Percentiles rank a stretch among this genome's conserved stretches.
These are phyloP conservation scores for Porites cylindrica DNA, from an alignment of 92 coral and sea anemone genomes.

Conservation along the genomic window DNA sequence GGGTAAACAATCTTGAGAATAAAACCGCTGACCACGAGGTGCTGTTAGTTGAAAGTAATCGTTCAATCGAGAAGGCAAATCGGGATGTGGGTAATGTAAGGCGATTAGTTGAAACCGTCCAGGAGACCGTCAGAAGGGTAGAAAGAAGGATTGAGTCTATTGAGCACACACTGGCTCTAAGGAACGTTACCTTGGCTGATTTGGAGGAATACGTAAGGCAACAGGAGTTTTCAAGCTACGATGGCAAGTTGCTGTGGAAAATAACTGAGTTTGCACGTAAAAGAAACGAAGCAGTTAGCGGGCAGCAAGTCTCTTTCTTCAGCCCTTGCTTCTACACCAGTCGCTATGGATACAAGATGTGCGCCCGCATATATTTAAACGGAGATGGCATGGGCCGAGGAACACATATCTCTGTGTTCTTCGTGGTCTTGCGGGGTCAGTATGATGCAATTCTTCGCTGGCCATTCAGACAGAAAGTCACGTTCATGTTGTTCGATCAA, in stretches of 20 bases:
- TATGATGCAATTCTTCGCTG: slow-evolving; percentile 80
- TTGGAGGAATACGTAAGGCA: slow-evolving; percentile 40
- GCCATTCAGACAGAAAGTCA: slow-evolving; percentile 87
- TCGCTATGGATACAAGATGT: slow-evolving; percentile 77
- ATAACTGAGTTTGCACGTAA: slow-evolving; percentile 48
- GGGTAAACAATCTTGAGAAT: slow-evolving; percentile 26
- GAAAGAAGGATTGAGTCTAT: slow-evolving; percentile 56
- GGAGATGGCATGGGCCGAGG: slow-evolving; percentile 78
- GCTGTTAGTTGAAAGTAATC: slow-evolving; percentile 39
- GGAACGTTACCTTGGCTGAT: slow-evolving; percentile 60
- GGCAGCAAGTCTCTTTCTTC: slow-evolving; percentile 59
- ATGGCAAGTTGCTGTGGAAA: slow-evolving; percentile 61
- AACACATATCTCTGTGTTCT: slow-evolving; percentile 55
- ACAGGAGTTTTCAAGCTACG: slow-evolving; percentile 58
- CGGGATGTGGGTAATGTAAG: slow-evolving; percentile 28
- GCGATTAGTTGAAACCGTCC: slow-evolving; percentile 33
- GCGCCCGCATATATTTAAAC: slow-evolving; percentile 68
- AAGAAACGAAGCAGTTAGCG: slow-evolving; percentile 53
- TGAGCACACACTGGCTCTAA: slow-evolving; percentile 44
- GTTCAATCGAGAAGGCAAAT: slow-evolving; percentile 26
- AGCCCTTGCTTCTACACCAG: slow-evolving; percentile 68
- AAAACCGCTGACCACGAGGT: slow-evolving; percentile 49
- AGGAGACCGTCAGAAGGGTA: slow-evolving; percentile 13
- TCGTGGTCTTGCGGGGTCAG: slow-evolving; percentile 76
- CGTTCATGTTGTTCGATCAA: slow-evolving; percentile 78